Conservation (phyloP, 2,113 vertebrate genomes). For the Mormyrus iriodes region DNA sequence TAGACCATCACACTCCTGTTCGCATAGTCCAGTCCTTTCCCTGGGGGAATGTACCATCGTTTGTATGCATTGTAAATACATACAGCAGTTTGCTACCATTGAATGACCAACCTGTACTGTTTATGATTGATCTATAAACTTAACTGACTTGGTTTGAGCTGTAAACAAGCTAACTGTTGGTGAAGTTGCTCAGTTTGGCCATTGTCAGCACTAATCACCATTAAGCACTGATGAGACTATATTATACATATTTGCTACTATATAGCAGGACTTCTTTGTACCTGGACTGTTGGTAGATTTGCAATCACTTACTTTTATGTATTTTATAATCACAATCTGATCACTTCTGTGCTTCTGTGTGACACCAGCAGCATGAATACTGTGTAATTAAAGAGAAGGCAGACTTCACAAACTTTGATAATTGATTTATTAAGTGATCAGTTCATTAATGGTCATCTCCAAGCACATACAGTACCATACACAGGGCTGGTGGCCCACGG, state of each 20-base stretch:
- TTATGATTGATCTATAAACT: not conserved
- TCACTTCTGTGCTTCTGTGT: not conserved
- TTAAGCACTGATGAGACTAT: not conserved
- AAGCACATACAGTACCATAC: not conserved
- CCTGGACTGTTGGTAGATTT: not conserved
- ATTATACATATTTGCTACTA: too few species aligned
- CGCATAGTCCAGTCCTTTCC: not conserved
- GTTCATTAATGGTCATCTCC: not conserved
- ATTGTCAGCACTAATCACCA: not conserved
- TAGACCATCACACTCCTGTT: not conserved
- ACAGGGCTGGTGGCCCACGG: not conserved
- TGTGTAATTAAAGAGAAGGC: not conserved
- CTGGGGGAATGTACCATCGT: not conserved
- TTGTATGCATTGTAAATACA: not conserved
- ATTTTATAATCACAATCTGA: not conserved
- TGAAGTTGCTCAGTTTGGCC: not conserved
- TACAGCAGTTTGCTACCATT: not conserved
- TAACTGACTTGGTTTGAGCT: not conserved
- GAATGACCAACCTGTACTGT: not conserved
- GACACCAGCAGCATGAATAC: not conserved
- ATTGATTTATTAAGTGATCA: slow-evolving; percentile 10
- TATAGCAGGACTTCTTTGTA: not conserved
- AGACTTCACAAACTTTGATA: not conserved
- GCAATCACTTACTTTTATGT: not conserved
- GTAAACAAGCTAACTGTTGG: not conserved